These are phyloP conservation scores for Elaeidobius kamerunicus DNA, from an alignment of 2,888 invertebrate species.

Conservation along the genomic window DNA sequence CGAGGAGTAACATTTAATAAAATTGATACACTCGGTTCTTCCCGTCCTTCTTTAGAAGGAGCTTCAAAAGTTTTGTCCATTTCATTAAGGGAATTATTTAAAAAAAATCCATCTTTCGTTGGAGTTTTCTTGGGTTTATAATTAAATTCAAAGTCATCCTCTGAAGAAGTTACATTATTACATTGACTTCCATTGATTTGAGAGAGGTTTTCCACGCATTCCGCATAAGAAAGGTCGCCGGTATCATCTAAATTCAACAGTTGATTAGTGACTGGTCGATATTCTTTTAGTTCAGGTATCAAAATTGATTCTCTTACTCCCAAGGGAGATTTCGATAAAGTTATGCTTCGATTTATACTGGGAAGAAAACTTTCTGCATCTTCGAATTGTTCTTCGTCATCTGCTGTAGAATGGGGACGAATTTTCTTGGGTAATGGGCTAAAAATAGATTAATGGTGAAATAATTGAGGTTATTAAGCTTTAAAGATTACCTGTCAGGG, in stretches of 20 bases:
- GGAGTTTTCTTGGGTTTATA: background rate
- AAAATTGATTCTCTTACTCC: background rate
- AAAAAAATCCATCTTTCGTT: no score
- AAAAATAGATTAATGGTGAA: no score
- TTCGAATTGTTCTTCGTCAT: slow-evolving; percentile 14
- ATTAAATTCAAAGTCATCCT: slow-evolving; percentile 9
- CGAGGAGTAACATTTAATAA: no score
- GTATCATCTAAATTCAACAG: slow-evolving; percentile 8
- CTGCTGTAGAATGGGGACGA: background rate
- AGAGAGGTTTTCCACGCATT: slow-evolving; percentile 15
- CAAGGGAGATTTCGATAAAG: background rate
- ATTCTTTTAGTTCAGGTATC: slow-evolving; percentile 8
- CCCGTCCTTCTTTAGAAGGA: no score
- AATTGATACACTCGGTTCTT: no score
- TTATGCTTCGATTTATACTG: background rate
- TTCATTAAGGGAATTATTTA: no score
- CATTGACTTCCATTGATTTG: background rate
- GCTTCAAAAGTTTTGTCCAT: no score
- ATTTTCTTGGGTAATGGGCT: background rate
- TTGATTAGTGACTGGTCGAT: background rate
- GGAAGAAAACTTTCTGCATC: slow-evolving; percentile 15
- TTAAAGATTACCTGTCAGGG: slow-evolving; percentile 12
- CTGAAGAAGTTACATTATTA: slow-evolving; percentile 2
- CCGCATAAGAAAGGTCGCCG: slow-evolving; percentile 7
- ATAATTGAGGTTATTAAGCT: background rate